Evolutionary conservation across 2,888 invertebrate genomes (phyloP).

Genomic region (Dorcus parallelipipedus): DNA sequence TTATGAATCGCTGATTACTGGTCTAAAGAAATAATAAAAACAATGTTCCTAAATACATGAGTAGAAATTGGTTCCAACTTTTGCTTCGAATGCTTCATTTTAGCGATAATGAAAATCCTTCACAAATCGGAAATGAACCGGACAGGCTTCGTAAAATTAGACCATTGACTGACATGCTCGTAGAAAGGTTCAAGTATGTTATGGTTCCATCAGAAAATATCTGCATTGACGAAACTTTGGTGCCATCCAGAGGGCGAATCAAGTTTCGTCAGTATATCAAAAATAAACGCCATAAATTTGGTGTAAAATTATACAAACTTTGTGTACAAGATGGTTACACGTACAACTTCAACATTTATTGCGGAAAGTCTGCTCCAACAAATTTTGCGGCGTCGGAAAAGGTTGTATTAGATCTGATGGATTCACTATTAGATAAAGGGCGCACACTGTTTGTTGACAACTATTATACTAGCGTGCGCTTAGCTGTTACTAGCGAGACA

Average conservation of each 20-base stretch:
- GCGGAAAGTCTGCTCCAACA: background rate
- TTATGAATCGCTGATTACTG: background rate
- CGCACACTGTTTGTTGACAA: background rate
- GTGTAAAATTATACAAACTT: background rate
- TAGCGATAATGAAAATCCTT: too few species aligned
- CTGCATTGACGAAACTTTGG: conserved; percentile 4
- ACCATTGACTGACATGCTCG: too few species aligned
- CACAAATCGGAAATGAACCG: too few species aligned
- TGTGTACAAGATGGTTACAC: background rate
- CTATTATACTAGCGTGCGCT: background rate
- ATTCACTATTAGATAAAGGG: background rate
- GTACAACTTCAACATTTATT: background rate
- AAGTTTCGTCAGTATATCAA: background rate
- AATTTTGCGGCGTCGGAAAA: background rate
- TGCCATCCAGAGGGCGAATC: background rate
- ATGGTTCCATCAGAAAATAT: background rate
- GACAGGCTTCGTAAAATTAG: too few species aligned
- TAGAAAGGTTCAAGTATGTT: too few species aligned
- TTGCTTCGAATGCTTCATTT: too few species aligned
- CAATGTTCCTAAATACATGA: too few species aligned
- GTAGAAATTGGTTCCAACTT: too few species aligned
- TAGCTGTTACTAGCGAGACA: background rate
- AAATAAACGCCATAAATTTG: conserved; percentile 4
- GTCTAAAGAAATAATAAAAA: background rate
- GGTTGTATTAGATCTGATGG: background rate